Base-by-base conservation (phyloP, 1,140 invertebrate genomes). In the Tetranychus cinnabarinus region DNA sequence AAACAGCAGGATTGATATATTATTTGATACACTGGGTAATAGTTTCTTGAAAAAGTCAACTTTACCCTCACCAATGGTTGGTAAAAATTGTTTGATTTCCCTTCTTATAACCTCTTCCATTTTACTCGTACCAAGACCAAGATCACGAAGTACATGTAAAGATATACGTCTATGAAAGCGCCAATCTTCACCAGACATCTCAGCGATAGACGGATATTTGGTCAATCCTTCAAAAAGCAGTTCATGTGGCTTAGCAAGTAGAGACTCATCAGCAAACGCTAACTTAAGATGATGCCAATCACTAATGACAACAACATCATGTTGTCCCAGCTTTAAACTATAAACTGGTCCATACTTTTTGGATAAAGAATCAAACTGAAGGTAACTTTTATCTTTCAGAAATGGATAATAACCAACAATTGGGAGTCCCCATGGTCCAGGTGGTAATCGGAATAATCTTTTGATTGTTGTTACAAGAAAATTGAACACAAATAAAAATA, bases 151-250 rank as follows among this genome's bases (percentile, higher is more conserved):
- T 59, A 82, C 78, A 62, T 79, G 78, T 52, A 86, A 69, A 3
- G 81, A 77, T 72, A 87, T 88, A 56, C 74, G 73, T 54, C 85
- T 75, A 64, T 88, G 81, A 64, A 82, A 80, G 56, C 74, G 76
- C 85, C 86, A 89, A 3, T 81, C 67, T 7, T 76, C 67, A 0
- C 85, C 85, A 37, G 56, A 66, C n/a, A 47, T 3, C 13, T 47
- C 46, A 47, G 23, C 46, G 7, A 47, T 2, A 47, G 12, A 12
- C 23, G 13, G 13, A 15, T n/a, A 12, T 8, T 12, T 12, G 12
- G 3, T 15, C 3, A 47, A 2, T 47, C 46, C 46, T 15, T n/a
- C 46, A 47, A n/a, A 47, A 47, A 47, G 3, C 13, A 12, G 12
- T 15, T 47, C 46, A 47, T 12, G 46, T 2, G 13, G 46, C 23